Conservation (phyloP, 2,888 invertebrate genomes). For the Torymus aiolomorphi region DNA sequence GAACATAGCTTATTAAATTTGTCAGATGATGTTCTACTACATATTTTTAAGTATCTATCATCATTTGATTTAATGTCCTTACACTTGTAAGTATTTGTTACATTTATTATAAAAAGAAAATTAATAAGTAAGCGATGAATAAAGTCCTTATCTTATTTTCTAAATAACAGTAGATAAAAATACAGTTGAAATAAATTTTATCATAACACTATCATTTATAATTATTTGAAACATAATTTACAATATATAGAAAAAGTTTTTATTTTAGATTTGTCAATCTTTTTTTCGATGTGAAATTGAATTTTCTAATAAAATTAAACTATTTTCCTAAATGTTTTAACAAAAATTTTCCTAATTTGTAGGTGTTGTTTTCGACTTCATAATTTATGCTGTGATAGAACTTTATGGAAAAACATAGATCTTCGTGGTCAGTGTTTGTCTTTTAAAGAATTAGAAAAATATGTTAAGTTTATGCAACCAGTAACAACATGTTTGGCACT, state of each 20-base stretch:
- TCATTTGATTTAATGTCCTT: conserved; percentile 77
- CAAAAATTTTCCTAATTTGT: conserved; percentile 39
- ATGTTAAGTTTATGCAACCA: conserved; percentile 75
- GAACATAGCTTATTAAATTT: conserved; percentile 75
- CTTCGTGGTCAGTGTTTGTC: conserved; percentile 71
- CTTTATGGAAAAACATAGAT: conserved; percentile 78
- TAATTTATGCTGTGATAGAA: conserved; percentile 76
- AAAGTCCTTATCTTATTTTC: no score
- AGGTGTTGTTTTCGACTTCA: conserved; percentile 78
- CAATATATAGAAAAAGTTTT: no score
- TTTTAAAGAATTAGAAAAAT: conserved; percentile 73
- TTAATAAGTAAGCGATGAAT: no score
- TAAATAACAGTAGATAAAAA: no score
- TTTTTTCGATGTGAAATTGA: no score
- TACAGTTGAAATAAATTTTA: background rate
- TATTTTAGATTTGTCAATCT: no score
- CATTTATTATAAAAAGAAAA: background rate
- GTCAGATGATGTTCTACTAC: conserved; percentile 80
- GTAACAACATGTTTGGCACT: conserved; percentile 73
- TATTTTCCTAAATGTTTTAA: background rate
- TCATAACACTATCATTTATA: background rate
- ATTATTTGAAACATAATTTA: background rate
- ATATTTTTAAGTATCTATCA: conserved; percentile 75
- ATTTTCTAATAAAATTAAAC: no score
- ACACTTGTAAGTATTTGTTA: conserved; percentile 75